A percentile compares a stretch with the other conserved stretches of the same genome.
Conservation (phyloP, 1,140 invertebrate species). For the Dolichoris vasculosae region DNA sequence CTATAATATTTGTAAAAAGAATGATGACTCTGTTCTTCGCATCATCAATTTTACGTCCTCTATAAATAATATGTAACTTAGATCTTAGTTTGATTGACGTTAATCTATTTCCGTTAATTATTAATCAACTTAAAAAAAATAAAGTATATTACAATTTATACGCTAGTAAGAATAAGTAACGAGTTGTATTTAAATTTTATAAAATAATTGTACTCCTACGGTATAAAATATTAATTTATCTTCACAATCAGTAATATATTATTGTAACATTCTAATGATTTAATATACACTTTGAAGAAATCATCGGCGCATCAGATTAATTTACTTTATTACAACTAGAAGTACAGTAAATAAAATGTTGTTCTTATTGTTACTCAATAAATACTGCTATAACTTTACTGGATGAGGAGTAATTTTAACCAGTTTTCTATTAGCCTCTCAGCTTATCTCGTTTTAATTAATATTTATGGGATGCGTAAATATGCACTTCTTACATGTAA, state of each 20-base stretch:
- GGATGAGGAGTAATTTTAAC: no score
- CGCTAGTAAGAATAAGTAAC: no score
- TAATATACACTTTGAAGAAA: not conserved
- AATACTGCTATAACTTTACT: constrained; percentile 1
- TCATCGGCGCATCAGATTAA: not conserved
- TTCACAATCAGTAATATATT: no score
- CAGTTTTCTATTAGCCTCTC: not conserved
- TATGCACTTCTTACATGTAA: not conserved
- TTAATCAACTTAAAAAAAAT: not conserved
- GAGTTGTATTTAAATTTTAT: no score
- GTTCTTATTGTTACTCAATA: constrained; percentile 14
- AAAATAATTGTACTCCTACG: no score
- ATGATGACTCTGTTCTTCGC: no score
- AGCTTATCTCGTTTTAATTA: constrained; percentile 19
- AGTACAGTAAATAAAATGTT: not conserved
- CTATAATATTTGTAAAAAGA: no score
- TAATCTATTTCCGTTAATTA: not conserved
- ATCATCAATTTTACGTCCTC: no score
- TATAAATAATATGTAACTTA: not conserved
- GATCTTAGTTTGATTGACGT: not conserved
- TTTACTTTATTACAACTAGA: not conserved
- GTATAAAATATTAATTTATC: no score
- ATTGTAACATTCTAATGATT: no score
- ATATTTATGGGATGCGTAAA: constrained; percentile 10
- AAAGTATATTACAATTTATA: no score